Evolutionary conservation across 2,888 invertebrate genomes (phyloP).

Genomic region (Synergus japonicus): DNA sequence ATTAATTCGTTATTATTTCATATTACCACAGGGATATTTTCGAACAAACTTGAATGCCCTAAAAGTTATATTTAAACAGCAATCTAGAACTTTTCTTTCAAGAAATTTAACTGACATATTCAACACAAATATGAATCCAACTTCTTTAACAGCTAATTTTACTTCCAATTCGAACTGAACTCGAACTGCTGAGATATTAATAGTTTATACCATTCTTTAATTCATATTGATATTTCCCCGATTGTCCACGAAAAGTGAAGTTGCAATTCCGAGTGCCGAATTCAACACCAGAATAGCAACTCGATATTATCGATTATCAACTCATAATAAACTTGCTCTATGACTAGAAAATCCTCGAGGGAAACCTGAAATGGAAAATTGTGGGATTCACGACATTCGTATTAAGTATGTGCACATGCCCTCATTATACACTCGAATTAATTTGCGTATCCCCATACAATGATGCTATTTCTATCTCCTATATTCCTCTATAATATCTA

Average conservation of each 20-base stretch:
- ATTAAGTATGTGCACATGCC: slow-evolving; percentile 34
- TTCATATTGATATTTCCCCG: no score
- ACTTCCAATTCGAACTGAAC: no score
- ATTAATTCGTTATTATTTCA: no score
- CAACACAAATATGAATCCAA: no score
- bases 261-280: neutral
- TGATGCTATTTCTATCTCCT: slow-evolving; percentile 5
- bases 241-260: neutral
- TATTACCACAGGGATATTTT: no score
- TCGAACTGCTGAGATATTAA: no score
- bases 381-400: slow-evolving; percentile 32
- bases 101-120: no score
- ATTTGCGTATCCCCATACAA: slow-evolving; percentile 15
- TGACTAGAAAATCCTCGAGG: slow-evolving; percentile 12
- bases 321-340: neutral
- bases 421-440: slow-evolving; percentile 40
- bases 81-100: no score
- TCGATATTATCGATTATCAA: slow-evolving; percentile 25
- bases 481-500: neutral
- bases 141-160: no score
- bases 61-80: no score
- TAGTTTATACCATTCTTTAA: no score
- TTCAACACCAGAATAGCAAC: slow-evolving; percentile 4
- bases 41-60: no score
- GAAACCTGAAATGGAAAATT: slow-evolving; percentile 30